Evolutionary conservation across 2,888 invertebrate genomes (phyloP).

Genomic region (Athalia circularis): DNA sequence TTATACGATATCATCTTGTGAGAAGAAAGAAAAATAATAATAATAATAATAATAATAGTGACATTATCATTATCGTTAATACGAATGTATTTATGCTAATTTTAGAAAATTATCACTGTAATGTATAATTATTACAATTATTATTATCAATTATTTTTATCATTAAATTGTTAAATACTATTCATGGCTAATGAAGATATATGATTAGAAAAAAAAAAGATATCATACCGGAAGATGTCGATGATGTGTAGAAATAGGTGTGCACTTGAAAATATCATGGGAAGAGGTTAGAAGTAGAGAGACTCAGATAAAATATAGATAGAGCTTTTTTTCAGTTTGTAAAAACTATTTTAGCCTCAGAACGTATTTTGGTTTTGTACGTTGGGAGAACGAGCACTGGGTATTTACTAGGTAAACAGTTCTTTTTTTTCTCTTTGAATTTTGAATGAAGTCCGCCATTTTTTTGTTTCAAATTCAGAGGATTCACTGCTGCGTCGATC

Average conservation of each 20-base stretch:
- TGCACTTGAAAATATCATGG: slow-evolving; percentile 38
- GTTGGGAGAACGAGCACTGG: slow-evolving; percentile 24
- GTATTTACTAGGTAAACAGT: not conserved
- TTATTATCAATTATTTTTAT: slow-evolving; percentile 33
- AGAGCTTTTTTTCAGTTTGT: slow-evolving; percentile 33
- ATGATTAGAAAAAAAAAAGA: slow-evolving; percentile 15
- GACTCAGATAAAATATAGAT: slow-evolving; percentile 8
- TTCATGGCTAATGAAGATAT: slow-evolving; percentile 14
- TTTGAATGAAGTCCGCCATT: slow-evolving; percentile 3
- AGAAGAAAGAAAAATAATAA: not conserved
- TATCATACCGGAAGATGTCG: slow-evolving; percentile 21
- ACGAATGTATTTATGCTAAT: slow-evolving; percentile 24
- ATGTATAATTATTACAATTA: slow-evolving; percentile 19
- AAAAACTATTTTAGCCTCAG: slow-evolving; percentile 31
- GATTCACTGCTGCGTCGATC: slow-evolving; percentile 2
- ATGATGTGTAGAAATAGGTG: slow-evolving; percentile 31
- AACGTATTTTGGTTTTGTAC: not conserved
- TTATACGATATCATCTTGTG: slow-evolving; percentile 20
- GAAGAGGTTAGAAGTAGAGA: slow-evolving; percentile 15
- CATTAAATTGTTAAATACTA: slow-evolving; percentile 28
- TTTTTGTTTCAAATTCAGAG: not conserved
- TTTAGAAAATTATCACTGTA: slow-evolving; percentile 15
- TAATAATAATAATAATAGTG: slow-evolving; percentile 33
- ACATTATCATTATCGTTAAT: slow-evolving; percentile 30
- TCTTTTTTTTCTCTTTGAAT: not conserved